These are phyloP conservation scores for Meta bourneti DNA, from an alignment of 2,888 invertebrate genomes.

Conservation along the genomic window DNA sequence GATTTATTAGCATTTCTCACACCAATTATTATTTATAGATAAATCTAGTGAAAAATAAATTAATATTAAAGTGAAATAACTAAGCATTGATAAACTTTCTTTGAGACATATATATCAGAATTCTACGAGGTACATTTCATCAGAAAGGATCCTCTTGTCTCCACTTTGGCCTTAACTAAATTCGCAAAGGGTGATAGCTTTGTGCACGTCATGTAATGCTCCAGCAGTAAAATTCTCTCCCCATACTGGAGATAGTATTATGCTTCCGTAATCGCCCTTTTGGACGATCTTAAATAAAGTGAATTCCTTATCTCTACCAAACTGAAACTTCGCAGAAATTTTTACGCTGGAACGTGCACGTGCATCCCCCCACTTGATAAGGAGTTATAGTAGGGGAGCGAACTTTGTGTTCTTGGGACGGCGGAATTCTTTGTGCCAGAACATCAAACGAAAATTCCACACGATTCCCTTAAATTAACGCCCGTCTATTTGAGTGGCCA, in stretches of 20 bases:
- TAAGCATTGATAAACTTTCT: too few species aligned
- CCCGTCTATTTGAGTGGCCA: neutral
- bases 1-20: too few species aligned
- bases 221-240: neutral
- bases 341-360: neutral
- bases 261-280: neutral
- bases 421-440: slow-evolving; percentile 7
- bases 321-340: neutral
- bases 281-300: neutral
- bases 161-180: too few species aligned
- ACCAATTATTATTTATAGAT: too few species aligned
- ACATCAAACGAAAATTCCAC: slow-evolving; percentile 50
- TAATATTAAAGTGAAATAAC: too few species aligned
- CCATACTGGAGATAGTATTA: neutral
- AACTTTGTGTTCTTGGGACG: neutral
- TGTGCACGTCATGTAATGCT: neutral
- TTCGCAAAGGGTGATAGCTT: neutral
- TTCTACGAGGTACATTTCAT: too few species aligned
- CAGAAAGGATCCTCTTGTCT: too few species aligned
- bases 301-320: slow-evolving; percentile 1
- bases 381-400: neutral
- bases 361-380: too few species aligned
- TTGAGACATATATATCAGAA: too few species aligned
- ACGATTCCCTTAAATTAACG: slow-evolving; percentile 24
- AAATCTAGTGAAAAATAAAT: too few species aligned